Percentiles rank a stretch among this genome's conserved stretches.
phyloP scores from a whole-genome alignment of 1,140 invertebrate species.

The Cataglyphis hispanica region DNA sequence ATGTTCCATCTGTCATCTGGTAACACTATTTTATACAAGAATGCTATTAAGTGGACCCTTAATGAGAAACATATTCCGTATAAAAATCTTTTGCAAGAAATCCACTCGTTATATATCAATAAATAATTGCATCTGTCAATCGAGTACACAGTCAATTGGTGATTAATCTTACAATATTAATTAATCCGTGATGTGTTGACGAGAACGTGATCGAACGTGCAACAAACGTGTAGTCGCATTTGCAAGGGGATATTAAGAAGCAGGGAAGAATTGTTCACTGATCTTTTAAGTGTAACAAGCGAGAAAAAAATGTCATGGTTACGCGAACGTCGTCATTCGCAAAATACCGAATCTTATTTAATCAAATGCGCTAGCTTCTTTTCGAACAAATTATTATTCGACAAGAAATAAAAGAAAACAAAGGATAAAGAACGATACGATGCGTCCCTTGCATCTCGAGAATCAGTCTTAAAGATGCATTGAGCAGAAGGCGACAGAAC shows the following conservation, averaged over 20 bases:
- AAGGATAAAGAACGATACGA: conserved; percentile 36
- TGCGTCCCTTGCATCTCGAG: conserved; percentile 40
- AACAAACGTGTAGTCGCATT: conserved; percentile 31
- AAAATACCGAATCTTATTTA: conserved; percentile 41
- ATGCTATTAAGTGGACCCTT: conserved; percentile 58
- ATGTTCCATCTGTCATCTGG: conserved; percentile 41
- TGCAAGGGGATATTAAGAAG: background rate
- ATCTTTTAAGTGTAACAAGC: conserved; percentile 20
- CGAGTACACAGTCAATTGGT: conserved; percentile 32
- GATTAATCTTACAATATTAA: conserved; percentile 47
- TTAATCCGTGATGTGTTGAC: conserved; percentile 31
- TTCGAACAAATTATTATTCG: background rate
- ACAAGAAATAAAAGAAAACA: conserved; percentile 17
- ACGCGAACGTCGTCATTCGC: conserved; percentile 46
- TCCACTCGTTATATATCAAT: conserved; percentile 50
- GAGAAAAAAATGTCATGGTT: conserved; percentile 70
- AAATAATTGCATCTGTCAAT: conserved; percentile 48
- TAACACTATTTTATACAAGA: conserved; percentile 55
- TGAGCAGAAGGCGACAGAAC: conserved; percentile 55
- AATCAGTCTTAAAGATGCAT: conserved; percentile 51
- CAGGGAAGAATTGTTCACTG: background rate
- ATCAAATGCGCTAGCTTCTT: conserved; percentile 56
- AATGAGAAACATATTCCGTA: conserved; percentile 33
- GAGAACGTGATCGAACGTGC: conserved; percentile 18
- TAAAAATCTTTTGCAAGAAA: conserved; percentile 51